Percentiles rank a stretch among this genome's conserved stretches.
Conservation (phyloP, 2,113 vertebrate species). For the Cynoglossus semilaevis region DNA sequence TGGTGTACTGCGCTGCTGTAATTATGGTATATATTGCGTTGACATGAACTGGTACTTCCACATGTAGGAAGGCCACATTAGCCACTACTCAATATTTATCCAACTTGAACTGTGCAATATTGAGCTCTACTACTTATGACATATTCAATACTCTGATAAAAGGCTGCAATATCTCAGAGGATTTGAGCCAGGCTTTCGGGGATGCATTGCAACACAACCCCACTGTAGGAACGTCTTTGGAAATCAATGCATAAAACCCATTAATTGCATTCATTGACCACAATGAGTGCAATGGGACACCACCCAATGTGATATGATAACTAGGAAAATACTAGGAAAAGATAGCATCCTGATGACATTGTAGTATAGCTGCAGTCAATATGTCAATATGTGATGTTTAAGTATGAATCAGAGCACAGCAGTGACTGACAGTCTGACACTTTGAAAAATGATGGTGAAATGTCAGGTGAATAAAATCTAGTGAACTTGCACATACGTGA, state of each 20-base stretch:
- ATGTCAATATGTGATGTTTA: no score
- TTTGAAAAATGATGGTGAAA: no score
- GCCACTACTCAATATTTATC: slow-evolving; percentile 32
- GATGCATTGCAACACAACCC: slow-evolving; percentile 45
- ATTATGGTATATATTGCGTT: slow-evolving; percentile 10
- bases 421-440: no score
- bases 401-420: no score
- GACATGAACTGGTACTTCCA: slow-evolving; percentile 2
- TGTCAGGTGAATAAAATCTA: no score
- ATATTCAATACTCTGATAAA: slow-evolving; percentile 44
- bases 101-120: slow-evolving; percentile 21
- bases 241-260: slow-evolving; percentile 56
- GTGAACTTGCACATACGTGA: neutral
- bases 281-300: slow-evolving; percentile 9
- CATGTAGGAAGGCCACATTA: slow-evolving; percentile 27
- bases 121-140: slow-evolving; percentile 34
- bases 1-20: slow-evolving; percentile 19
- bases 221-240: slow-evolving; percentile 23
- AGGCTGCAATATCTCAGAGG: slow-evolving; percentile 25
- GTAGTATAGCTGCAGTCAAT: no score
- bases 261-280: slow-evolving; percentile 58
- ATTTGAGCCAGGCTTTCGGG: slow-evolving; percentile 13
- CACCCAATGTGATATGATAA: no score
- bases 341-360: no score
- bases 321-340: no score